Evolutionary conservation across 2,113 vertebrate species (phyloP).

Genomic region (Loxodonta africana): DNA sequence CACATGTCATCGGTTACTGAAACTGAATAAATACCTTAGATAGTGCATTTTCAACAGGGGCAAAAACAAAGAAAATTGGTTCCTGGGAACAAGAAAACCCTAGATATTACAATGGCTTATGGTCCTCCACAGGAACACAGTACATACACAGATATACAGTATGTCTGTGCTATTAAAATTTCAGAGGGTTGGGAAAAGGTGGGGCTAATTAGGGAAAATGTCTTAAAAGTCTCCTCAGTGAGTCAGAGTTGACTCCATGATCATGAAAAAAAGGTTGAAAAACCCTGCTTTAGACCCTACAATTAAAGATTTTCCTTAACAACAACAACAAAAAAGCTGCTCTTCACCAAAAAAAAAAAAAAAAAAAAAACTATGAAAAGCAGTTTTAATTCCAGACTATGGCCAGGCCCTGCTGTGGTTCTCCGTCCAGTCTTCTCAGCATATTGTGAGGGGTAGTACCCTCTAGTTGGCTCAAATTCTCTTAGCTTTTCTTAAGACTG

Average conservation of each 20-base stretch:
- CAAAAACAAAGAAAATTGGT: background rate
- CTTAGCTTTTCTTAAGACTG: background rate
- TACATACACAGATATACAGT: background rate
- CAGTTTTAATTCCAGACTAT: background rate
- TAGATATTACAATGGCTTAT: background rate
- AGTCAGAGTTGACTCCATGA: background rate
- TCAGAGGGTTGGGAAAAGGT: background rate
- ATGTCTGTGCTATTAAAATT: background rate
- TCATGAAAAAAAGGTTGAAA: background rate
- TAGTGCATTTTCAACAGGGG: background rate
- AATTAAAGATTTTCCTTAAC: conserved; percentile 43
- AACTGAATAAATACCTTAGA: conserved; percentile 56
- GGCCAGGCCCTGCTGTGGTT: no score
- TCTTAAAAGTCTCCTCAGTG: background rate
- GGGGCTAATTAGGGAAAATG: background rate
- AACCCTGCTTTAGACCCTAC: background rate
- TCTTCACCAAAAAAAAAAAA: background rate
- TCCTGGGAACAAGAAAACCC: background rate
- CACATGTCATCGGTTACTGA: conserved; percentile 50
- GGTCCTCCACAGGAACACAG: background rate
- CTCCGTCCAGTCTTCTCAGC: background rate
- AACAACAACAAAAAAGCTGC: background rate
- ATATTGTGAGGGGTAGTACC: background rate
- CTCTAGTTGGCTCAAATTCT: background rate
- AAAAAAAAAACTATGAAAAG: background rate